phyloP scores from a whole-genome alignment of 2,113 vertebrate species.

The Tiliqua scincoides region DNA sequence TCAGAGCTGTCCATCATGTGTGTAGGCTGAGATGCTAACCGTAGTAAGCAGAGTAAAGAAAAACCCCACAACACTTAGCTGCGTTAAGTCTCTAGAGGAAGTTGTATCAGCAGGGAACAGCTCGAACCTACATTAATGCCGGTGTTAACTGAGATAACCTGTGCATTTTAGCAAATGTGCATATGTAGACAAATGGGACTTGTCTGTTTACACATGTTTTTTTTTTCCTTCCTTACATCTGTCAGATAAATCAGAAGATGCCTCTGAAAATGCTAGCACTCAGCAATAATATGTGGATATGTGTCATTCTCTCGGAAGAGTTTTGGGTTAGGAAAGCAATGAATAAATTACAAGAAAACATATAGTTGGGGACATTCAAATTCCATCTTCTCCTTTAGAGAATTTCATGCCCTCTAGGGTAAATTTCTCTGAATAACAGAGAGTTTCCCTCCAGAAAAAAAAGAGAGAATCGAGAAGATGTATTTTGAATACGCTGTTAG shows the following conservation, averaged over 20 bases:
- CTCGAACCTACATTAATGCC: constrained; percentile 24
- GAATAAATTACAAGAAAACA: constrained; percentile 61
- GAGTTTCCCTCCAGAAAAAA: not conserved
- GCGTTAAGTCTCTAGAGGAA: constrained; percentile 26
- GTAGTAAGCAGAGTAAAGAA: not conserved
- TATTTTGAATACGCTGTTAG: not conserved
- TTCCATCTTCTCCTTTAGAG: constrained; percentile 53
- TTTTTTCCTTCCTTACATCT: not conserved
- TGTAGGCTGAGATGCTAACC: constrained; percentile 32
- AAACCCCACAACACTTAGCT: constrained; percentile 11
- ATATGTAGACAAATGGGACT: constrained; percentile 3
- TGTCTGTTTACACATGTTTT: constrained; percentile 31
- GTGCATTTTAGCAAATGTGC: constrained; percentile 34
- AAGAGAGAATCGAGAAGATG: not conserved
- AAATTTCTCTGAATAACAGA: constrained; percentile 54
- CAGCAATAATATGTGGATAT: constrained; percentile 42
- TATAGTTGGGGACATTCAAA: constrained; percentile 35
- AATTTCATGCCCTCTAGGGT: constrained; percentile 33
- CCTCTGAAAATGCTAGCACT: constrained; percentile 43
- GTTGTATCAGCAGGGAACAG: constrained; percentile 25
- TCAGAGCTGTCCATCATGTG: constrained; percentile 17
- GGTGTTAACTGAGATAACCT: constrained; percentile 44
- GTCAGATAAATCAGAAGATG: constrained; percentile 47
- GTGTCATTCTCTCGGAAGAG: constrained; percentile 43
- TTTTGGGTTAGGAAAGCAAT: constrained; percentile 58